Conservation (phyloP, 2,888 invertebrate species). For the Melinopterus prodromus region DNA sequence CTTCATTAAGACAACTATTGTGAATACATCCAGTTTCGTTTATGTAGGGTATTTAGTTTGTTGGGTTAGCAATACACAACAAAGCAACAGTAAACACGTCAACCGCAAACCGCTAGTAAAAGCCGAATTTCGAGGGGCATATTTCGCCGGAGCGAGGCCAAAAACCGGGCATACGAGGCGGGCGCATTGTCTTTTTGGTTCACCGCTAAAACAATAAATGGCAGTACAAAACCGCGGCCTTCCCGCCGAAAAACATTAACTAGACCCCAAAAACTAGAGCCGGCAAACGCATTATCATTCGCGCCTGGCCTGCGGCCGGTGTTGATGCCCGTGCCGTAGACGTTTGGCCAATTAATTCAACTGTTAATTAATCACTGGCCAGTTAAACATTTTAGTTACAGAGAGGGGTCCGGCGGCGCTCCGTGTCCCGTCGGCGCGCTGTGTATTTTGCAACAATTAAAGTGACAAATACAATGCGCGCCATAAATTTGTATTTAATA, state of each 20-base stretch:
- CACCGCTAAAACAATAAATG: conserved; percentile 15
- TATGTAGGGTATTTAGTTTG: too few relatives aligned
- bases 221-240: neutral
- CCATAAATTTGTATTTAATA: conserved; percentile 57
- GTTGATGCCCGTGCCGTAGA: neutral
- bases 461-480: conserved; percentile 56
- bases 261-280: conserved; percentile 8
- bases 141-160: neutral
- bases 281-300: conserved; percentile 9
- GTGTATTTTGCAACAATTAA: conserved; percentile 54
- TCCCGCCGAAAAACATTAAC: neutral
- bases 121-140: too few relatives aligned
- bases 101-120: neutral
- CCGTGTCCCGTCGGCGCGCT: neutral
- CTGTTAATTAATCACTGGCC: conserved; percentile 18
- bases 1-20: too few relatives aligned
- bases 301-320: conserved; percentile 7
- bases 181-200: neutral
- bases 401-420: neutral
- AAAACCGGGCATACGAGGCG: neutral
- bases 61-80: neutral
- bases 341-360: conserved; percentile 14
- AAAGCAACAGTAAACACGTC: neutral
- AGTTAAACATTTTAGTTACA: conserved; percentile 22
- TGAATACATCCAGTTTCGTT: too few relatives aligned